These are phyloP conservation scores for Oncopodura yosiiana DNA, from an alignment of 1,140 invertebrate species.

Conservation along the genomic window DNA sequence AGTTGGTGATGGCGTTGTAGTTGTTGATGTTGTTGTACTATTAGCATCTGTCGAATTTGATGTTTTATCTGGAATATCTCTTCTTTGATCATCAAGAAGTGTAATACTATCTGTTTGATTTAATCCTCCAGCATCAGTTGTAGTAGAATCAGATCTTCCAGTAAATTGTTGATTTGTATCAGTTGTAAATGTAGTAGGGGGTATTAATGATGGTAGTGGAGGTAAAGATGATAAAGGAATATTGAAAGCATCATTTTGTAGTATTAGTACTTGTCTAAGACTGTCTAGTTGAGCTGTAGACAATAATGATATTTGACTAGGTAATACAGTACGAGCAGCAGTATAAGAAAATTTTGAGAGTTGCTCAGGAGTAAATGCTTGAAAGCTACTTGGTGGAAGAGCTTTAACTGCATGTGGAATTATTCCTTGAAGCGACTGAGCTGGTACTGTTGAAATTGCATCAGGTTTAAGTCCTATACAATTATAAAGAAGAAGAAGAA, in stretches of 20 bases:
- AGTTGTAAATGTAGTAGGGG: too few relatives aligned
- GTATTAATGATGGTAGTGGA: background rate
- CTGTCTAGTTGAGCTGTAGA: conserved; percentile 1
- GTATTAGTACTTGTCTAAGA: conserved; percentile 3
- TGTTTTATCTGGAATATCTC: background rate
- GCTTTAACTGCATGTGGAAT: conserved; percentile 12
- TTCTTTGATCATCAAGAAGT: background rate
- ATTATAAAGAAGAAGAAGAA: background rate
- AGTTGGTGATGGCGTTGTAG: background rate
- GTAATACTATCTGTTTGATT: background rate
- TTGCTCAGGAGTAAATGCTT: conserved; percentile 16
- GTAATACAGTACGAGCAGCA: conserved; percentile 13
- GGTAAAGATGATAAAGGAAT: background rate
- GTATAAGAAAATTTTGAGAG: conserved; percentile 12
- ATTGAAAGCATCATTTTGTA: conserved; percentile 10
- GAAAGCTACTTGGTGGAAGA: conserved; percentile 1
- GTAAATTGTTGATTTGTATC: too few relatives aligned
- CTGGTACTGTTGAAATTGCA: conserved; percentile 16
- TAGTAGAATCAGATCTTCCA: too few relatives aligned
- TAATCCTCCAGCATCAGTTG: too few relatives aligned
- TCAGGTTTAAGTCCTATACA: conserved; percentile 25
- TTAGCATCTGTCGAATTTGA: background rate
- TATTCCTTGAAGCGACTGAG: conserved; percentile 22
- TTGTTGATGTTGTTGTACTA: background rate
- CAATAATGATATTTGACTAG: conserved; percentile 8